Evolutionary conservation across 2,888 invertebrate species (phyloP).

Genomic region (Perizoma flavofasciatum): DNA sequence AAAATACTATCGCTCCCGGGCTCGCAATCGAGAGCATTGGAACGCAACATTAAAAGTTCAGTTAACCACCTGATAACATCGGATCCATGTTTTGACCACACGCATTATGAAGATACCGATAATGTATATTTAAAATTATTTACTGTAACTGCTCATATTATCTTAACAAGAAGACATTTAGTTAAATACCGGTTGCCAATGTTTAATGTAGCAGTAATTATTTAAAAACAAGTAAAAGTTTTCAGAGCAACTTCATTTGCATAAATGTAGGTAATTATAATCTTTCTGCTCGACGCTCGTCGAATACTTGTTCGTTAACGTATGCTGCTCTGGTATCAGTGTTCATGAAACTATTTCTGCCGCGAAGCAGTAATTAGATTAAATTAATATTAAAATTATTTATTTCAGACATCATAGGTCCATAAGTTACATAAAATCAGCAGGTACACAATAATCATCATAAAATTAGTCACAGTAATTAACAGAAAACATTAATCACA

Average conservation of each 20-base stretch:
- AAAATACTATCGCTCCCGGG: conserved; percentile 9
- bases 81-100: conserved; percentile 35
- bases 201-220: conserved; percentile 32
- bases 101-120: conserved; percentile 34
- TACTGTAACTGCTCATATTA: conserved; percentile 35
- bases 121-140: conserved; percentile 38
- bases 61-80: conserved; percentile 39
- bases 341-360: no score
- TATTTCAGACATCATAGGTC: no score
- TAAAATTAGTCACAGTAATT: no score
- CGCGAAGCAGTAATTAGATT: no score
- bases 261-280: conserved; percentile 26
- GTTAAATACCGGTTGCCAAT: conserved; percentile 36
- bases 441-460: no score
- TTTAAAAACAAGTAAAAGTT: conserved; percentile 26
- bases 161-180: conserved; percentile 36
- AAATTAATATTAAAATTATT: no score
- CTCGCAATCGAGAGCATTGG: conserved; percentile 40
- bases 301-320: not conserved
- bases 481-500: no score
- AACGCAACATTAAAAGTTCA: conserved; percentile 43
- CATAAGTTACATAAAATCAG: no score
- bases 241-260: conserved; percentile 24
- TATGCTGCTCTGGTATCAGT: no score
- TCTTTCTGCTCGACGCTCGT: conserved; percentile 1